A percentile compares a stretch with the other conserved stretches of the same genome.
phyloP scores from a whole-genome alignment of 2,797 vertebrate genomes.

The Monodelphis domestica region DNA sequence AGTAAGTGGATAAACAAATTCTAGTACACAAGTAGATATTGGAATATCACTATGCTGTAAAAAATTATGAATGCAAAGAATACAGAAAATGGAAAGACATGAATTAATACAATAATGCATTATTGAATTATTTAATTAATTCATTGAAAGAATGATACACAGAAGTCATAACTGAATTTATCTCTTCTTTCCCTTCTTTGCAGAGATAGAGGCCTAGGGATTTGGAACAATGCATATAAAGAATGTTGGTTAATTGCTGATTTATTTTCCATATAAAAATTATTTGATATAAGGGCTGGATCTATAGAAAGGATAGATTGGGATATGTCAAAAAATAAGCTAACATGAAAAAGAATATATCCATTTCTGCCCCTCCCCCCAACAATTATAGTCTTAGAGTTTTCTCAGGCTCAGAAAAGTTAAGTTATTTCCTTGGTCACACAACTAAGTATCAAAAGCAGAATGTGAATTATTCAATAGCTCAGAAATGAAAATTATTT shows the following conservation, averaged over 20 bases:
- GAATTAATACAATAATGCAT: no score
- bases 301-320: background rate
- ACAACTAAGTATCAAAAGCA: background rate
- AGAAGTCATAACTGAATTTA: no score
- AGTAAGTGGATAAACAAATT: no score
- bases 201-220: no score
- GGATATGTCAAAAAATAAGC: background rate
- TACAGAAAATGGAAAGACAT: no score
- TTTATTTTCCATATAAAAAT: background rate
- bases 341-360: background rate
- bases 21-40: no score
- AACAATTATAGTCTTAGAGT: background rate
- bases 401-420: background rate
- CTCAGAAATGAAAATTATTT: conserved; percentile 11
- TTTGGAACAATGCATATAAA: no score
- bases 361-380: background rate
- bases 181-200: no score
- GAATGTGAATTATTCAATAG: background rate
- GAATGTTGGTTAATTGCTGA: background rate
- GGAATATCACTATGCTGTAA: no score
- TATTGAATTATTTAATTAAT: no score
- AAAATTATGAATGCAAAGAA: no score
- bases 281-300: background rate
- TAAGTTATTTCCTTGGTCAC: background rate
- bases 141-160: no score